Conservation (phyloP, 2,888 invertebrate species). For the Hemaris fuciformis region DNA sequence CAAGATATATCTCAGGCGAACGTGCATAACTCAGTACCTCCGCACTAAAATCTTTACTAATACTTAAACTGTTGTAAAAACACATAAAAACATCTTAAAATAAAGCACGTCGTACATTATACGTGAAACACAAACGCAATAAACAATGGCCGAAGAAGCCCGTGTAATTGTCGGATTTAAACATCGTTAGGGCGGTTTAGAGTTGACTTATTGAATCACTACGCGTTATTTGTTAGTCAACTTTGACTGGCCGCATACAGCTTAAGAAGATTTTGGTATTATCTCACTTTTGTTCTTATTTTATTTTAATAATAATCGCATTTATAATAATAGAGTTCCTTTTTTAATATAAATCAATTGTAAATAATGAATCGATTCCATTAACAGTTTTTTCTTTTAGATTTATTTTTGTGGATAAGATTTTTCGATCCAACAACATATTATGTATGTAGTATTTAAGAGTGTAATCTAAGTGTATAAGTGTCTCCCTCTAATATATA, state of each 20-base stretch:
- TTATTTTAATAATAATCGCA: background rate
- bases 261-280: background rate
- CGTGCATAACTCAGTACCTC: constrained; percentile 22
- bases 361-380: no score
- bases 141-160: constrained; percentile 61
- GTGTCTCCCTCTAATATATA: no score
- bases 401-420: no score
- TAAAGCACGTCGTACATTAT: constrained; percentile 51
- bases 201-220: constrained; percentile 49
- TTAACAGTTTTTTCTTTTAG: no score
- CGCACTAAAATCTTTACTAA: constrained; percentile 33
- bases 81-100: constrained; percentile 61
- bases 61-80: constrained; percentile 56
- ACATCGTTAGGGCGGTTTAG: constrained; percentile 50
- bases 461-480: no score
- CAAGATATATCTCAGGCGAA: background rate
- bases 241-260: constrained; percentile 16
- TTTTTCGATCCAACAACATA: no score
- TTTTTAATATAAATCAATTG: no score
- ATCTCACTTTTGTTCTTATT: background rate
- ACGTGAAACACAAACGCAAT: constrained; percentile 56
- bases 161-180: constrained; percentile 68
- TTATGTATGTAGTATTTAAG: no score
- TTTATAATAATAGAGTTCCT: background rate
- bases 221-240: constrained; percentile 39